A percentile compares a stretch with the other conserved stretches of the same genome.
Evolutionary conservation across 2,113 vertebrate genomes (phyloP).

Genomic region (Otolemur garnettii): DNA sequence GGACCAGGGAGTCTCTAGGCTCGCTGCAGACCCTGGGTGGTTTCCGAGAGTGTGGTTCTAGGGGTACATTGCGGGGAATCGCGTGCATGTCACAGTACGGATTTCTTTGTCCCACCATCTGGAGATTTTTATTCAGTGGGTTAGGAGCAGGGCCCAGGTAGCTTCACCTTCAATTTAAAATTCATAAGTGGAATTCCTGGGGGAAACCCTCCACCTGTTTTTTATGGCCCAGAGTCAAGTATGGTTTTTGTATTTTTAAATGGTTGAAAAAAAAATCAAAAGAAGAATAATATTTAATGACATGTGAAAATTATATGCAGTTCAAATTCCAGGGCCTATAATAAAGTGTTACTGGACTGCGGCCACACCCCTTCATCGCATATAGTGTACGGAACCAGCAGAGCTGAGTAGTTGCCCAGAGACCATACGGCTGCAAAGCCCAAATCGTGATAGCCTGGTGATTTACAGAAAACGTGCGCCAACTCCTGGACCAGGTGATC

Average conservation of each 20-base stretch:
- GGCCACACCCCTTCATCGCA: background rate
- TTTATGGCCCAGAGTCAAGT: background rate
- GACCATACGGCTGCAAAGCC: background rate
- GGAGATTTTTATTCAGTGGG: background rate
- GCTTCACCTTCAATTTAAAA: background rate
- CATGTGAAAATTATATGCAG: conserved; percentile 25
- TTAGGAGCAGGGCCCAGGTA: background rate
- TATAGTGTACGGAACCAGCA: background rate
- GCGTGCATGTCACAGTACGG: background rate
- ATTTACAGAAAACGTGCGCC: background rate
- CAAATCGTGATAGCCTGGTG: conserved; percentile 42
- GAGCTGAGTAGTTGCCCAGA: background rate
- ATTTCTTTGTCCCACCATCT: background rate
- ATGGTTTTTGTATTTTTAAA: conserved; percentile 6
- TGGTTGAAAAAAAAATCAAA: background rate
- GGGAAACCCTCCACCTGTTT: background rate
- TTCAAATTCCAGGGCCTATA: background rate
- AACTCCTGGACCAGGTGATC: background rate
- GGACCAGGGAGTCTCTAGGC: background rate
- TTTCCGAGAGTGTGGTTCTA: background rate
- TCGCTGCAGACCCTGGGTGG: background rate
- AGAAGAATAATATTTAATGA: background rate
- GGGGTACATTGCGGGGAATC: background rate
- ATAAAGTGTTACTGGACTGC: background rate
- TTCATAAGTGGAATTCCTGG: background rate